These are phyloP conservation scores for Sardinella longiceps DNA, from an alignment of 2,797 vertebrate genomes.

Conservation along the genomic window DNA sequence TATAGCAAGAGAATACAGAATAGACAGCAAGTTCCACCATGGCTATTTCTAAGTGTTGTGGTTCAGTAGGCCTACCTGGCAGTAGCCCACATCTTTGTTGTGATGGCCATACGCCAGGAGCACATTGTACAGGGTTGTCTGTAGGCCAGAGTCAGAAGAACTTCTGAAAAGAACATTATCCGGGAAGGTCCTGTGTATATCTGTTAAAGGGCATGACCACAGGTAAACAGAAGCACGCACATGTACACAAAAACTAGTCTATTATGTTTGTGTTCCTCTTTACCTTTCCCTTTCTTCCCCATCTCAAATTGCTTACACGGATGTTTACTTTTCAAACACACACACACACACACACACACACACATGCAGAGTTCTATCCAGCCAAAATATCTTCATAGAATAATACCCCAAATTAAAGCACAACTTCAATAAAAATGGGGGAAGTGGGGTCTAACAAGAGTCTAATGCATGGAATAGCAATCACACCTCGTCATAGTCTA, in stretches of 20 bases:
- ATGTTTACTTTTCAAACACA: too few relatives aligned
- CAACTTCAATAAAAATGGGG: too few relatives aligned
- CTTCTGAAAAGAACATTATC: slow-evolving; percentile 89
- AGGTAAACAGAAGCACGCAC: neutral
- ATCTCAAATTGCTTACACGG: neutral
- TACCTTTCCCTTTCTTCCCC: neutral
- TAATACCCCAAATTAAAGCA: too few relatives aligned
- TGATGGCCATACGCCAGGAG: slow-evolving; percentile 91
- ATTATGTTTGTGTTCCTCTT: neutral
- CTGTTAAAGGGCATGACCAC: slow-evolving; percentile 62
- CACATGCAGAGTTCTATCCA: neutral
- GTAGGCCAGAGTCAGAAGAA: slow-evolving; percentile 82
- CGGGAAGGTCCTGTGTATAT: slow-evolving; percentile 94
- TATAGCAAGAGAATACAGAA: neutral
- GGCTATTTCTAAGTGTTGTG: neutral
- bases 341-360: too few relatives aligned
- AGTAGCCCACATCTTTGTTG: slow-evolving; percentile 89
- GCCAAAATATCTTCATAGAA: too few relatives aligned
- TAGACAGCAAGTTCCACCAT: neutral
- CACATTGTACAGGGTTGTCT: slow-evolving; percentile 84
- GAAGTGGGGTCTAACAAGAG: too few relatives aligned
- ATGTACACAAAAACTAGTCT: slow-evolving; percentile 14
- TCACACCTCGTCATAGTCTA: too few relatives aligned
- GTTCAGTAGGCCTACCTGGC: slow-evolving; percentile 80
- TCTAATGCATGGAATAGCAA: too few relatives aligned